Conservation (phyloP, 1,140 invertebrate species). For the Polypedilum pembai region DNA sequence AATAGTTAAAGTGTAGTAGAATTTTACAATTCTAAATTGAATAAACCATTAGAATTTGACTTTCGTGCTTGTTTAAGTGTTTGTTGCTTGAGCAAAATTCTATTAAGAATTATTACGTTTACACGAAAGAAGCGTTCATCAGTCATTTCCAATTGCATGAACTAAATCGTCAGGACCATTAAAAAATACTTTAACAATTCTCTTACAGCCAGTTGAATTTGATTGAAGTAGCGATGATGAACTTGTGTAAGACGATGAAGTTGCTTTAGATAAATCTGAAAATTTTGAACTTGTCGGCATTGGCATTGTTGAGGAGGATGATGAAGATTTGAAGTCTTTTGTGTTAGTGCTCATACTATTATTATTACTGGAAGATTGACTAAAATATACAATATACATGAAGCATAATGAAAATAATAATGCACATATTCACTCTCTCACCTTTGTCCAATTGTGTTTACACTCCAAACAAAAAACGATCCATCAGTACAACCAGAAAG, state of each 20-base stretch:
- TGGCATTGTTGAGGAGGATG: neutral
- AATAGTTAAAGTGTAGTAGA: neutral
- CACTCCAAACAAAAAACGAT: conserved; percentile 63
- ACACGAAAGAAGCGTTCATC: neutral
- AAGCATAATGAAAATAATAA: neutral
- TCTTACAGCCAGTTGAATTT: conserved; percentile 41
- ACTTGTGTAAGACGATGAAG: conserved; percentile 32
- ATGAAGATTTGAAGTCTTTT: neutral
- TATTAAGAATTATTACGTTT: neutral
- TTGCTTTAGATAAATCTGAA: neutral
- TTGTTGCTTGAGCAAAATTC: neutral
- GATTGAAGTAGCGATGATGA: conserved; percentile 37
- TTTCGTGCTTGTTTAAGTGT: neutral
- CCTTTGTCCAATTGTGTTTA: conserved; percentile 32
- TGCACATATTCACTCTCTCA: neutral
- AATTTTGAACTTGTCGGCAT: neutral
- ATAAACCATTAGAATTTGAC: neutral
- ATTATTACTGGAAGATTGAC: conserved; percentile 1
- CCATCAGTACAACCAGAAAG: conserved; percentile 72
- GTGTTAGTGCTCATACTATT: neutral
- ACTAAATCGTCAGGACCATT: conserved; percentile 36
- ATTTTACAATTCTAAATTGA: neutral
- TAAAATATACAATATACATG: neutral
- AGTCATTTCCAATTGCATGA: conserved; percentile 36
- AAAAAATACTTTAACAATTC: conserved; percentile 41